Percentiles rank a stretch among this genome's conserved stretches.
phyloP scores from a whole-genome alignment of 2,797 vertebrate genomes.

The Hylomyscus alleni region DNA sequence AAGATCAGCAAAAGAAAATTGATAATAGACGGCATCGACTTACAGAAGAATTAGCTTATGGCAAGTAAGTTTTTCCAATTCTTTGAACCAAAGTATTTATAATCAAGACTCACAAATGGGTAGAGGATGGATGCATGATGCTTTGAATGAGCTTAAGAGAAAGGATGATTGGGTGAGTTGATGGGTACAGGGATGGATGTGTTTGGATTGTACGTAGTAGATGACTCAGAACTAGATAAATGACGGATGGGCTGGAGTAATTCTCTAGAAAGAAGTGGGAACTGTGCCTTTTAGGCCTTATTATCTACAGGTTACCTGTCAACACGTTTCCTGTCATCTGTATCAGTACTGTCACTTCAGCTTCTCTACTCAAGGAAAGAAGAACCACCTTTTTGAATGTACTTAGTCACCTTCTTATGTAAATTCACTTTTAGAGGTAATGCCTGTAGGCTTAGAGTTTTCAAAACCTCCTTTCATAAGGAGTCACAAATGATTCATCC shows the following conservation, averaged over 20 bases:
- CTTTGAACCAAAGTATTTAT: neutral
- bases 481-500: neutral
- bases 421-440: neutral
- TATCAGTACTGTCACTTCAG: neutral
- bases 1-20: neutral
- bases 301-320: neutral
- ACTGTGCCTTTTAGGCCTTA: neutral
- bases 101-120: neutral
- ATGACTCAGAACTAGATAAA: neutral
- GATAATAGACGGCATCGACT: neutral
- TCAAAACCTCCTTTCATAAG: neutral
- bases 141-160: neutral
- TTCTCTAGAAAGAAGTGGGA: too few species aligned
- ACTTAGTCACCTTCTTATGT: neutral
- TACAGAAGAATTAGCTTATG: neutral
- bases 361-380: neutral
- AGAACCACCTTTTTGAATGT: neutral
- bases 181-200: neutral
- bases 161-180: neutral
- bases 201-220: too few species aligned
- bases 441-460: too few species aligned
- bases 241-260: neutral
- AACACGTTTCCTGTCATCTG: neutral
- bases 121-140: neutral
- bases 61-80: constrained; percentile 58